phyloP scores from a whole-genome alignment of 1,140 invertebrate genomes.

The Coptotermes formosanus region DNA sequence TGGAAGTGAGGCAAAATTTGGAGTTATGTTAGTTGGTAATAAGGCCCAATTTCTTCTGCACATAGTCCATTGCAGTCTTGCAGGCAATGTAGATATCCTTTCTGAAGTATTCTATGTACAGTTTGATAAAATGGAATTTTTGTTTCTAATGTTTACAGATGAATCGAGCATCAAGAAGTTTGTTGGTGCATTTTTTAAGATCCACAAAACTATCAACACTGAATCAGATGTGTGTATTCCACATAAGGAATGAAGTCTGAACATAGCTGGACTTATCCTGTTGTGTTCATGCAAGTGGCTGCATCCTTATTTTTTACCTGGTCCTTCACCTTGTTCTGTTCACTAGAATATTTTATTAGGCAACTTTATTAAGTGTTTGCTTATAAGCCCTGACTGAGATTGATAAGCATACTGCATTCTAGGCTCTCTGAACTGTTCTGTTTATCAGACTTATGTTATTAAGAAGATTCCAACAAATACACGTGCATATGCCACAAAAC shows the following conservation, averaged over 20 bases:
- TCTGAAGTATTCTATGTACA: neutral
- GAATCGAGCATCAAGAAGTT: slow-evolving; percentile 49
- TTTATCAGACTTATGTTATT: too few species aligned
- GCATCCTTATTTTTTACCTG: too few species aligned
- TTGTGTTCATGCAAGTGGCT: too few species aligned
- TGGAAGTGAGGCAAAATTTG: neutral
- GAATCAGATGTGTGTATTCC: slow-evolving; percentile 26
- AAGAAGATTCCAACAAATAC: too few species aligned
- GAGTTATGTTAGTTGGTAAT: neutral
- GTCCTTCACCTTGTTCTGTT: too few species aligned
- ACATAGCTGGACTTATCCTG: neutral
- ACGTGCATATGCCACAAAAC: too few species aligned
- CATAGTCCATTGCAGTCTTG: neutral
- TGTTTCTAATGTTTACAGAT: slow-evolving; percentile 43
- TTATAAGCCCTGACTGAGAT: too few species aligned
- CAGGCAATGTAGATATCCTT: neutral
- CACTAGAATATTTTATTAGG: too few species aligned
- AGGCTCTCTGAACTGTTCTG: too few species aligned
- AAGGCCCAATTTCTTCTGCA: neutral
- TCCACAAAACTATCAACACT: slow-evolving; percentile 42
- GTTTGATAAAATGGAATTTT: neutral
- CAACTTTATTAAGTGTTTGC: too few species aligned
- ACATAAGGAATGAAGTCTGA: neutral
- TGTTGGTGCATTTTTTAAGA: slow-evolving; percentile 44
- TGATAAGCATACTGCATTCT: too few species aligned